Evolutionary conservation across 2,888 invertebrate genomes (phyloP), one percentile per base, ranked within the genome.

Genomic region (Diarsia dahlii): DNA sequence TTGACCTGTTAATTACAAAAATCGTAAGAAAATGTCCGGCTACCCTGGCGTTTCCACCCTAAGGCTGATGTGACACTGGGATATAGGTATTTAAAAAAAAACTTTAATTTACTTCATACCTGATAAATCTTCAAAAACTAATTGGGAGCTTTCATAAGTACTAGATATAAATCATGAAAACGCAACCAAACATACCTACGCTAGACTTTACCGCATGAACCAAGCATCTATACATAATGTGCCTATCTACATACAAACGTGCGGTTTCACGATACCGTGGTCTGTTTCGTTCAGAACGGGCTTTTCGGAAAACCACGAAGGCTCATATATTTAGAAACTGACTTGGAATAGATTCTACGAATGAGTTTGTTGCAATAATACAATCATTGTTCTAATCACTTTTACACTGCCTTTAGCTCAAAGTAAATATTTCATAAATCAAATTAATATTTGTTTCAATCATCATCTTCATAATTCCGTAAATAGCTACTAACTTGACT

Each of bases 181-280:
- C 2, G n/a, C 39, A 45, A n/a, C 20, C 23, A 48, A 34, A 50
- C 23, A 34, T 72, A 71, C 56, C 18, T 12, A 20, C 1, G 18
- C 1, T 3, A 46, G 18, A 3, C 18, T 48, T n/a, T 56, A 18
- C 18, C 23, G 18, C 70, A 4, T 56, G 23, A 54, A 67, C 50
- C 28, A 12, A 63, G 67, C 28, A 45, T n/a, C 45, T 48, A n/a
- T 58, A 64, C 28, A 15, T 48, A 60, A 20, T 20, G 39, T 34
- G 20, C 15, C 56, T 56, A 15, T 58, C 28, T 45, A 68, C 28
- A 52, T 46, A 64, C n/a, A 64, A 52, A 50, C 18, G 56, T 69
- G 77, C 56, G 77, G 76, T 77, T 77, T 56, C 64, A 52, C 76
- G 34, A 64, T 68, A 46, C 77, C 20, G 15, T 8, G 56, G 69